Percentiles rank a stretch among this genome's conserved stretches.
phyloP scores from a whole-genome alignment of 2,113 vertebrate genomes.

The Cnemophilus loriae region DNA sequence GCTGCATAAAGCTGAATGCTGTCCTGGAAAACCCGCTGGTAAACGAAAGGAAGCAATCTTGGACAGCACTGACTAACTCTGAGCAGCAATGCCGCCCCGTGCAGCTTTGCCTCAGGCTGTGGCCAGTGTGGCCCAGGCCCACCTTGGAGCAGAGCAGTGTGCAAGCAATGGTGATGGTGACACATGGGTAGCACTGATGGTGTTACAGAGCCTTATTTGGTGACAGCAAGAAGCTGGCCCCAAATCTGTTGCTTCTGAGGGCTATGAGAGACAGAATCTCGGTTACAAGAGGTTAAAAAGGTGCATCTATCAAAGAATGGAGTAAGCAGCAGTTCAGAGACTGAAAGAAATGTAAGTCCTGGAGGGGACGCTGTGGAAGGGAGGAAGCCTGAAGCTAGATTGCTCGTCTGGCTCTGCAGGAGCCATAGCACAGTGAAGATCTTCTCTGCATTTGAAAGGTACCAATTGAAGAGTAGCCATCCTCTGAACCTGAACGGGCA shows the following conservation, averaged over 20 bases:
- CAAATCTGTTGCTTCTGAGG: not conserved
- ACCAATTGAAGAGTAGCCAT: not conserved
- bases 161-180: not conserved
- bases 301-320: not conserved
- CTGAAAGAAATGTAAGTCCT: not conserved
- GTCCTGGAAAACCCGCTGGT: not conserved
- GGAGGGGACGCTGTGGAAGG: not conserved
- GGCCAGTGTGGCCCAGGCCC: not conserved
- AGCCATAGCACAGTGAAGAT: not conserved
- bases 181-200: not conserved
- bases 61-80: not conserved
- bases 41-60: not conserved
- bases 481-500: not conserved
- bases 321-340: conserved; percentile 7
- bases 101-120: not conserved
- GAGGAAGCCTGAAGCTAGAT: not conserved
- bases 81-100: not conserved
- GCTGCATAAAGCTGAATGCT: not conserved
- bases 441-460: conserved; percentile 3
- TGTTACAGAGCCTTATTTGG: fast-evolving
- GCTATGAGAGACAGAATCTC: not conserved
- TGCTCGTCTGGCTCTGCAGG: not conserved
- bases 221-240: not conserved
- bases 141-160: not conserved
- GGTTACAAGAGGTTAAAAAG: not conserved